These are phyloP conservation scores for Tetranychus truncatus DNA, from an alignment of 2,888 invertebrate genomes.

Conservation along the genomic window DNA sequence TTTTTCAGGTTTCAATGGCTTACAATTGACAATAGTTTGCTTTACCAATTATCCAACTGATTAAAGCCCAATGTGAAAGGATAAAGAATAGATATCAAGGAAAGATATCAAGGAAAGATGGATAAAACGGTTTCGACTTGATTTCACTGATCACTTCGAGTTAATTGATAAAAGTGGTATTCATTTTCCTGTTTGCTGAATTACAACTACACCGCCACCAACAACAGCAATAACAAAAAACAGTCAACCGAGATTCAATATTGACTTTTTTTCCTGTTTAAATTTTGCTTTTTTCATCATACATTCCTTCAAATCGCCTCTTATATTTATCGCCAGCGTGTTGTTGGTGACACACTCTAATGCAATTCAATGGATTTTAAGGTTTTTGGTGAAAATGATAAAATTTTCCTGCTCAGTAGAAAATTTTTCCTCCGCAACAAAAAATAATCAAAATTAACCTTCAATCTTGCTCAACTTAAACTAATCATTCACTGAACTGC, in stretches of 20 bases:
- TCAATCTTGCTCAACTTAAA: no score
- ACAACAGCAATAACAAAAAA: background rate
- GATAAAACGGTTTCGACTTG: background rate
- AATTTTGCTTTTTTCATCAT: background rate
- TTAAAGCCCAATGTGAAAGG: no score
- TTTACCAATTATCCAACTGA: no score
- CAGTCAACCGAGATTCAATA: constrained; percentile 1
- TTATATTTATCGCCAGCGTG: background rate
- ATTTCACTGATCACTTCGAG: background rate
- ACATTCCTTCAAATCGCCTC: background rate
- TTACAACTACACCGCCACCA: background rate
- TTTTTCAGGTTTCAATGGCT: no score
- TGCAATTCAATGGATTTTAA: background rate
- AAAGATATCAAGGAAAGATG: no score
- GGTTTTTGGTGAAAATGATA: background rate
- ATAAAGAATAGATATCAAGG: no score
- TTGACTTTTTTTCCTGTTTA: background rate
- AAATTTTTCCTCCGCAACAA: no score
- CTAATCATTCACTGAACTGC: no score
- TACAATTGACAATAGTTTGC: no score
- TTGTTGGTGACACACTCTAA: background rate
- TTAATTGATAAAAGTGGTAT: background rate
- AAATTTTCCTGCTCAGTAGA: no score
- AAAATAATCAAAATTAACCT: no score
- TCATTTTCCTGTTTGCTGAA: background rate